phyloP scores from a whole-genome alignment of 2,113 vertebrate genomes.

The Rana temporaria region DNA sequence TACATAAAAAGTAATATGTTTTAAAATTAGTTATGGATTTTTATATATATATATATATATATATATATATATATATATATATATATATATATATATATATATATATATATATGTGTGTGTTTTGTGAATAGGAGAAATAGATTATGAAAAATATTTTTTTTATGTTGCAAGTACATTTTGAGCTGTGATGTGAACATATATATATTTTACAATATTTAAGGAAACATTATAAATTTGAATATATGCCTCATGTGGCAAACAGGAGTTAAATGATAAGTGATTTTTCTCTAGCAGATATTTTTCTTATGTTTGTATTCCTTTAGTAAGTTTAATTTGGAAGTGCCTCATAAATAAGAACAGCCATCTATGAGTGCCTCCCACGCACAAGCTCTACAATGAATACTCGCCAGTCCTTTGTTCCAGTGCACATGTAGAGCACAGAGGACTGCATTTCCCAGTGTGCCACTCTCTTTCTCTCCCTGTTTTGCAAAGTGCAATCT shows the following conservation, averaged over 20 bases:
- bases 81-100: too few relatives aligned
- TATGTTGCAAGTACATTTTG: not conserved
- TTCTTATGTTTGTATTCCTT: slow-evolving; percentile 20
- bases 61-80: too few relatives aligned
- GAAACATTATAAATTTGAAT: too few relatives aligned
- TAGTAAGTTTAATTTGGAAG: not conserved
- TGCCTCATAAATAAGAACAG: not conserved
- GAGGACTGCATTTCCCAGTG: slow-evolving; percentile 60
- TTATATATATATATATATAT: too few relatives aligned
- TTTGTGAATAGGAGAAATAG: too few relatives aligned
- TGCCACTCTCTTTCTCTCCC: not conserved
- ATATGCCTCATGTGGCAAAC: accelerated
- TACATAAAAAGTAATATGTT: not conserved
- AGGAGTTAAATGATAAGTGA: not conserved
- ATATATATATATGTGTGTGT: too few relatives aligned
- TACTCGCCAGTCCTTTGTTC: slow-evolving; percentile 56
- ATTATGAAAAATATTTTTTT: too few relatives aligned
- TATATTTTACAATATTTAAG: too few relatives aligned
- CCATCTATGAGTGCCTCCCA: not conserved
- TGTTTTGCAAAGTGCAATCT: slow-evolving; percentile 7
- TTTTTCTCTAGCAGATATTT: not conserved
- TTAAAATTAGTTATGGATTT: not conserved
- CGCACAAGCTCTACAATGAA: not conserved
- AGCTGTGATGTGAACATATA: not conserved
- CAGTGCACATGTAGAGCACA: not conserved